A percentile compares a stretch with the other conserved stretches of the same genome.
Conservation (phyloP, 2,888 invertebrate species). For the Poecilus cupreus region DNA sequence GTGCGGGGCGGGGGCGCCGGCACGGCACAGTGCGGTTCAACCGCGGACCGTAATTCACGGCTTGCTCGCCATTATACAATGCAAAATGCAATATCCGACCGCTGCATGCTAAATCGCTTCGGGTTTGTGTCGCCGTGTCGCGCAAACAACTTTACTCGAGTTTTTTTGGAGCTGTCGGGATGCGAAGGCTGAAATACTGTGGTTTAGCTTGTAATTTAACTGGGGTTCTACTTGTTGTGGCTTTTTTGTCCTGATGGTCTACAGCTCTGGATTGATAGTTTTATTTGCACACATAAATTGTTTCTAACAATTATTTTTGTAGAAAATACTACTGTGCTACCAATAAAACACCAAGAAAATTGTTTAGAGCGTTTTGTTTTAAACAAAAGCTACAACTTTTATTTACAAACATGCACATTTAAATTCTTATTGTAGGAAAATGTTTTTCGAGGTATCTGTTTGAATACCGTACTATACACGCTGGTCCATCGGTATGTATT, state of each 20-base stretch:
- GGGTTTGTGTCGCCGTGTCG: not conserved
- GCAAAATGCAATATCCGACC: conserved; percentile 24
- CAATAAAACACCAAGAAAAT: too few relatives aligned
- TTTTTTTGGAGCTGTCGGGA: not conserved
- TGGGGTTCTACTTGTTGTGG: not conserved
- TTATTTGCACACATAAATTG: not conserved
- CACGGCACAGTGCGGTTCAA: not conserved
- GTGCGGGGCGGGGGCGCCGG: not conserved
- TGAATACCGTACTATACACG: too few relatives aligned
- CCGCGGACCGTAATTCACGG: conserved; percentile 1
- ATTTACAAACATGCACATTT: too few relatives aligned
- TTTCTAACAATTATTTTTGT: not conserved
- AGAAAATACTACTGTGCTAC: too few relatives aligned
- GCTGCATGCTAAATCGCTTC: not conserved
- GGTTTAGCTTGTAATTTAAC: not conserved
- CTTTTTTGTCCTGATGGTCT: not conserved
- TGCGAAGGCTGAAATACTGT: not conserved
- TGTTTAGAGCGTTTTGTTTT: too few relatives aligned
- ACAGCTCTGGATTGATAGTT: not conserved
- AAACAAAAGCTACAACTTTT: too few relatives aligned
- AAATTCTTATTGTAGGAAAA: too few relatives aligned
- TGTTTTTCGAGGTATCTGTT: too few relatives aligned
- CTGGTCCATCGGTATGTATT: too few relatives aligned
- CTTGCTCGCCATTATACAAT: not conserved
- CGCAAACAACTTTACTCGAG: not conserved